Evolutionary conservation across 2,113 vertebrate species (phyloP).

Genomic region (Pycnonotus jocosus): DNA sequence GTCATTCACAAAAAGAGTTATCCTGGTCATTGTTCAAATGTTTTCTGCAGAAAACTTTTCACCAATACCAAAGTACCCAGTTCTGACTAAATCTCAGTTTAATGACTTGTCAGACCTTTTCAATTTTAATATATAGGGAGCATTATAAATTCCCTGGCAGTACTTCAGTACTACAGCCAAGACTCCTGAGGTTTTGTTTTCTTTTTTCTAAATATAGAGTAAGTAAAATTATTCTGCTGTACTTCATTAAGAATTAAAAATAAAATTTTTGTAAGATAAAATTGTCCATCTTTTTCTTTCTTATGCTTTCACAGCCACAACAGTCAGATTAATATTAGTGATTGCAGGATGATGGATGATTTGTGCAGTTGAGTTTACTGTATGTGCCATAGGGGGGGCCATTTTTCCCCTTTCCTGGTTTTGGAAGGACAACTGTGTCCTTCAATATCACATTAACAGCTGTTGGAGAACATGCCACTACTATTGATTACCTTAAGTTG

Average conservation of each 20-base stretch:
- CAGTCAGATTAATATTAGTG: not conserved
- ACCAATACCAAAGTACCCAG: not conserved
- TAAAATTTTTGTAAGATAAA: not conserved
- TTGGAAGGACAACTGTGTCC: not conserved
- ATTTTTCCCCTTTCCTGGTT: not conserved
- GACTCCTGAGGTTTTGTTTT: not conserved
- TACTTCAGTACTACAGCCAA: not conserved
- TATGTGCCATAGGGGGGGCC: not conserved
- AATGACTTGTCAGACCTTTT: not conserved
- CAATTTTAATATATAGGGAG: not conserved
- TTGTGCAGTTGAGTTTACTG: rapidly evolving
- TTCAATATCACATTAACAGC: not conserved
- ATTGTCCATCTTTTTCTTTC: not conserved
- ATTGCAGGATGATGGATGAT: not conserved
- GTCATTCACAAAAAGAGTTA: not conserved
- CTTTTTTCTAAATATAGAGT: not conserved
- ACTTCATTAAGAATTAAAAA: not conserved
- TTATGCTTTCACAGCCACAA: not conserved
- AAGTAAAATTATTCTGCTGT: not conserved
- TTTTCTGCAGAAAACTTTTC: not conserved
- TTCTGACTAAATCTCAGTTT: not conserved
- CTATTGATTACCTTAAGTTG: not conserved
- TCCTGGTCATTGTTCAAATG: not conserved
- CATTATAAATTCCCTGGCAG: not conserved
- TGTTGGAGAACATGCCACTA: not conserved